Conservation (phyloP, 1,140 invertebrate genomes). For the Schlechtendalia chinensis region DNA sequence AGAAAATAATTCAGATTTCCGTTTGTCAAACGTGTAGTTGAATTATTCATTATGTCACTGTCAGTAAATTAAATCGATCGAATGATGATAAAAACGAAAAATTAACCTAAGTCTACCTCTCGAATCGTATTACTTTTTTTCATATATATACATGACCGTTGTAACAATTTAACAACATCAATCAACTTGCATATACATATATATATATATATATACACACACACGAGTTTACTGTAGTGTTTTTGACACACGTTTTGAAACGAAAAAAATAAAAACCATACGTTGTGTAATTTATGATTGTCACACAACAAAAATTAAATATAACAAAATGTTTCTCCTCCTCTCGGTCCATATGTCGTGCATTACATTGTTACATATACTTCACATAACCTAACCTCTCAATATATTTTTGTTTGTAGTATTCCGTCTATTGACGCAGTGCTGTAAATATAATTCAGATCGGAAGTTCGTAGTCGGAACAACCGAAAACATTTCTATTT, state of each 20-base stretch:
- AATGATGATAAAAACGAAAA: not conserved
- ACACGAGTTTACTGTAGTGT: constrained; percentile 7
- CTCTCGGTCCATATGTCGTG: too few species aligned
- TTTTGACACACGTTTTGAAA: constrained; percentile 35
- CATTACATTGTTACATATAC: too few species aligned
- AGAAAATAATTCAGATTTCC: too few species aligned
- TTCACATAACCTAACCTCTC: too few species aligned
- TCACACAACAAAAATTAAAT: not conserved
- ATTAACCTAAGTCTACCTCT: not conserved
- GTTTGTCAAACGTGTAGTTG: too few species aligned
- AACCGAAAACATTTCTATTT: too few species aligned
- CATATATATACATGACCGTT: not conserved
- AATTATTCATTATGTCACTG: not conserved
- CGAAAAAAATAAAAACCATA: not conserved
- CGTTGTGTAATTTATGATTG: constrained; percentile 7
- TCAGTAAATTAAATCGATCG: not conserved
- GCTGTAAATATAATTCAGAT: too few species aligned
- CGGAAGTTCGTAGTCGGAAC: too few species aligned
- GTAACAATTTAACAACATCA: constrained; percentile 5
- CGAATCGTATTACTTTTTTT: constrained; percentile 8
- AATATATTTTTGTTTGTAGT: too few species aligned
- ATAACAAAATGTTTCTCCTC: not conserved
- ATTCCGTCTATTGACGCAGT: too few species aligned
- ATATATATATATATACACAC: too few species aligned
- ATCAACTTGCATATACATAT: not conserved